Percentiles rank a stretch among this genome's conserved stretches.
phyloP scores from a whole-genome alignment of 30 jellyfish, hydroid and myxozoan genomes.

The Aurelia coerulea region DNA sequence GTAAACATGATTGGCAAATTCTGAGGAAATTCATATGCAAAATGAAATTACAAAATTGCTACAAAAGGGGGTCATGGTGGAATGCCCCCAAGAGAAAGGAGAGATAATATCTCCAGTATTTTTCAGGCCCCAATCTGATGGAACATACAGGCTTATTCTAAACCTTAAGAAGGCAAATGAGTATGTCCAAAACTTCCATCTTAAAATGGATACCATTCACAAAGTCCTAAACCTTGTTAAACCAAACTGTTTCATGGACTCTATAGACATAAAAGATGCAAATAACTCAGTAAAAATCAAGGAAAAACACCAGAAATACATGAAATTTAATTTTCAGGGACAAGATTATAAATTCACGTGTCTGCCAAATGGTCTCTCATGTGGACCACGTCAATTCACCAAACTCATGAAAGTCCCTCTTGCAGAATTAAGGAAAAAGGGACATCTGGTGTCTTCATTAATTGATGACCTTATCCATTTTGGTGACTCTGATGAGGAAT shows the following conservation, averaged over 20 bases:
- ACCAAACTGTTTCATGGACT: conserved; percentile 50
- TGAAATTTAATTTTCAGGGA: conserved; percentile 17
- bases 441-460: conserved; percentile 37
- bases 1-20: not conserved
- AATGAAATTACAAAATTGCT: too few relatives aligned
- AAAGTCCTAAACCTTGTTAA: conserved; percentile 5
- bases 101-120: conserved; percentile 49
- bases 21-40: not conserved
- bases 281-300: conserved; percentile 35
- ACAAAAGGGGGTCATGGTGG: conserved; percentile 12
- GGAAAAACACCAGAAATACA: conserved; percentile 28
- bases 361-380: conserved; percentile 35
- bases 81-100: conserved; percentile 16
- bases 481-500: conserved; percentile 21
- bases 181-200: conserved; percentile 26
- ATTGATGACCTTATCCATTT: conserved; percentile 44
- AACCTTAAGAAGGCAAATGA: conserved; percentile 30
- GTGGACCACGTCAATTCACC: conserved; percentile 57
- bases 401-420: conserved; percentile 45
- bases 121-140: conserved; percentile 21
- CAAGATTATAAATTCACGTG: conserved; percentile 6
- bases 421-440: conserved; percentile 25
- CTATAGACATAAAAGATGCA: conserved; percentile 65
- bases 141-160: conserved; percentile 18
- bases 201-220: conserved; percentile 55